Evolutionary conservation across 1,140 invertebrate species (phyloP).

Genomic region (Telenomus remus): DNA sequence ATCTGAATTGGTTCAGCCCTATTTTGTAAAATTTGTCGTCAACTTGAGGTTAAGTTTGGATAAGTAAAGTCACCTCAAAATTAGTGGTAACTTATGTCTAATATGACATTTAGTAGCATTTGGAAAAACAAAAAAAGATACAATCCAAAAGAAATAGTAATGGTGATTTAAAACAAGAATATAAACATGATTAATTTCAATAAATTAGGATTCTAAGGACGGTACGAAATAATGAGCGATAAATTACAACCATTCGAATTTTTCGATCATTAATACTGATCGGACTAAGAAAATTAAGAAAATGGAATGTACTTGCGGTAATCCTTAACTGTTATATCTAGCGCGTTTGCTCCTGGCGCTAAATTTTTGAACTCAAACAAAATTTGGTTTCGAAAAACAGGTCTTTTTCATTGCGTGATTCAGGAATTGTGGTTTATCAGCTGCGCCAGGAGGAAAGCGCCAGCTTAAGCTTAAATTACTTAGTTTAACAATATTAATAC

Average conservation of each 20-base stretch:
- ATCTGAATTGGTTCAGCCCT: constrained; percentile 8
- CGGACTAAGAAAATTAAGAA: constrained; percentile 19
- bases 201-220: constrained; percentile 47
- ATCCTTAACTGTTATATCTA: constrained; percentile 30
- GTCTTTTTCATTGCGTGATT: no score
- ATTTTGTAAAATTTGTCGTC: constrained; percentile 18
- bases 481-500: constrained; percentile 58
- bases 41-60: constrained; percentile 5
- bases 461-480: constrained; percentile 53
- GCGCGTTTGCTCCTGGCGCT: constrained; percentile 29
- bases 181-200: constrained; percentile 19
- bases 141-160: not conserved
- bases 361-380: constrained; percentile 1
- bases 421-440: no score
- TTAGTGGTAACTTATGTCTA: constrained; percentile 34
- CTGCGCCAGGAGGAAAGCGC: constrained; percentile 37
- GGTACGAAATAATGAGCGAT: constrained; percentile 33
- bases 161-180: no score
- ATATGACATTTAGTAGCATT: constrained; percentile 33
- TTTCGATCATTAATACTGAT: constrained; percentile 57
- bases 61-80: constrained; percentile 38
- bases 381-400: no score
- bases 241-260: constrained; percentile 48
- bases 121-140: constrained; percentile 9
- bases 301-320: constrained; percentile 48